Evolutionary conservation across 1,140 invertebrate species (phyloP).

Genomic region (Monomorium pharaonis): DNA sequence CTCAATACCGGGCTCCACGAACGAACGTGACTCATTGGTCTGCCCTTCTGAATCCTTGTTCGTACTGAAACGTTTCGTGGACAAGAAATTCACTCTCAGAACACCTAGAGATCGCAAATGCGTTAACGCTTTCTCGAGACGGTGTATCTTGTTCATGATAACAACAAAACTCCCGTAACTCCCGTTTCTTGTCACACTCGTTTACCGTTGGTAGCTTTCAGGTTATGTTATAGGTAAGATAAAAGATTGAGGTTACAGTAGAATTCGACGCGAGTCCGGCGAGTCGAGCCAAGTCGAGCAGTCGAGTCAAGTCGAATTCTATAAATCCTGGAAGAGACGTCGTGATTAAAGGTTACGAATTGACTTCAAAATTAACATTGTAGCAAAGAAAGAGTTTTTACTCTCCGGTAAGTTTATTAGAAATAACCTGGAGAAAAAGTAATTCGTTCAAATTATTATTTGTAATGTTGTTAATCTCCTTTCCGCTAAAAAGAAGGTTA

Average conservation of each 20-base stretch:
- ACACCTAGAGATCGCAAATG: slow-evolving; percentile 46
- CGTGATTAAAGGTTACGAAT: too few relatives aligned
- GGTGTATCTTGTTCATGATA: slow-evolving; percentile 68
- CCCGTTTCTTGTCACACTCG: background rate
- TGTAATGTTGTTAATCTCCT: background rate
- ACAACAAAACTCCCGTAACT: background rate
- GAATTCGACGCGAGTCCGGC: too few relatives aligned
- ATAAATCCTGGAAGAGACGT: too few relatives aligned
- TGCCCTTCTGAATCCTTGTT: background rate
- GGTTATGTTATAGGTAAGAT: too few relatives aligned
- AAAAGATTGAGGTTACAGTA: too few relatives aligned
- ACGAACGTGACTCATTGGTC: background rate
- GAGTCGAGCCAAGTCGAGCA: too few relatives aligned
- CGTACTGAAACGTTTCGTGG: slow-evolving; percentile 48
- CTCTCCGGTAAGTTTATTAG: background rate
- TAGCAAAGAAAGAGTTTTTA: background rate
- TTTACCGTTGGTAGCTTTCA: background rate
- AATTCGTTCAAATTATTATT: background rate
- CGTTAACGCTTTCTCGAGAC: slow-evolving; percentile 45
- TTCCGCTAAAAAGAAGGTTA: background rate
- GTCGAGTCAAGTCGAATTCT: too few relatives aligned
- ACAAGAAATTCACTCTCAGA: slow-evolving; percentile 9
- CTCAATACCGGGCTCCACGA: background rate
- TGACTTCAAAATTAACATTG: background rate
- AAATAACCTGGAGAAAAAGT: background rate